Percentiles rank a stretch among this genome's conserved stretches.
Evolutionary conservation across 2,797 vertebrate species (phyloP).

Genomic region (Gephyroberyx darwinii): DNA sequence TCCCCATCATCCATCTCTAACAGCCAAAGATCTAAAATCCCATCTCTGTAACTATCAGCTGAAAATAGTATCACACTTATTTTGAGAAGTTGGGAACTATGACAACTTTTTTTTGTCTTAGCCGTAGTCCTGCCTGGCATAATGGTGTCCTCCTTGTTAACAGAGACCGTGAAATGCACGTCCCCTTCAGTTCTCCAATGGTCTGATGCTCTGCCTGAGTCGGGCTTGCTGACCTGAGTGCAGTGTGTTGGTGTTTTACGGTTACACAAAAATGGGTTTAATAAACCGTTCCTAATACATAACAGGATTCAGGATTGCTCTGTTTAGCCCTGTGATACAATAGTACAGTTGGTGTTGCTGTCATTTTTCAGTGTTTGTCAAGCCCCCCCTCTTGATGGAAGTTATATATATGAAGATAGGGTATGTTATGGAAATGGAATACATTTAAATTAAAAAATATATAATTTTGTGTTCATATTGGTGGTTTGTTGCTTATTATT

Average conservation of each 20-base stretch:
- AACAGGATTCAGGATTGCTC: background rate
- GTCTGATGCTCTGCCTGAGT: background rate
- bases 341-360: too few species aligned
- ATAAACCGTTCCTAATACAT: background rate
- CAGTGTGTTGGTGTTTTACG: background rate
- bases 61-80: background rate
- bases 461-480: too few species aligned
- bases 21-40: conserved; percentile 35
- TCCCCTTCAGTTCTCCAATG: too few species aligned
- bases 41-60: background rate
- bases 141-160: background rate
- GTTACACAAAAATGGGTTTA: background rate
- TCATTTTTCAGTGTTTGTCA: background rate
- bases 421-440: too few species aligned
- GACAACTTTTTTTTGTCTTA: background rate
- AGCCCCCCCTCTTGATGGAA: too few species aligned
- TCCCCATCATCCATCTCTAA: background rate
- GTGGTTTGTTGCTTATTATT: too few species aligned
- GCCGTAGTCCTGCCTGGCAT: background rate
- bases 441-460: too few species aligned
- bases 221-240: background rate
- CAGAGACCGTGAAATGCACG: background rate
- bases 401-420: too few species aligned
- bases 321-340: too few species aligned
- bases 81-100: background rate